These are phyloP conservation scores for Drosophila repleta DNA, from an alignment of 1,140 invertebrate species.

Conservation along the genomic window DNA sequence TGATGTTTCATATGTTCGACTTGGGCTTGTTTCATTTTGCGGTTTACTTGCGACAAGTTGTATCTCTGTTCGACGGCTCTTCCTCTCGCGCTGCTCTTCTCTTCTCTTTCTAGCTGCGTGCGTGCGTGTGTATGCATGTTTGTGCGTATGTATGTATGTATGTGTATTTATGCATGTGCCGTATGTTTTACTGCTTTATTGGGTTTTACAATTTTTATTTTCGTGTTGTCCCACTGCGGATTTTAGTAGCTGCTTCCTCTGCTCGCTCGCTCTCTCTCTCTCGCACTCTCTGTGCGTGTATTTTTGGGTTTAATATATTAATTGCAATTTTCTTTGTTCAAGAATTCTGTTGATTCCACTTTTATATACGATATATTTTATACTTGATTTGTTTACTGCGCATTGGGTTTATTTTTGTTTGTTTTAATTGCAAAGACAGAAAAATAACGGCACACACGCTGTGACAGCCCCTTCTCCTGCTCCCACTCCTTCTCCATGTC, in stretches of 20 bases:
- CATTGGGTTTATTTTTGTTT: constrained; percentile 58
- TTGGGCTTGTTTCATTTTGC: constrained; percentile 73
- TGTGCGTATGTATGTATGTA: constrained; percentile 15
- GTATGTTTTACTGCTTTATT: constrained; percentile 46
- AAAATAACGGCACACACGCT: constrained; percentile 14
- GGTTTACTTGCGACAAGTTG: constrained; percentile 70
- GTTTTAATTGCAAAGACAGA: constrained; percentile 68
- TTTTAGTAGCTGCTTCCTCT: constrained; percentile 48
- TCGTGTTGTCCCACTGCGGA: constrained; percentile 56
- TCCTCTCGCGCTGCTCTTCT: constrained; percentile 31
- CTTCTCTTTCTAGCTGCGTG: constrained; percentile 41
- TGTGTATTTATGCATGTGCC: constrained; percentile 2
- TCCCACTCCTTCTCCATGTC: neutral
- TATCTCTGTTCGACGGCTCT: constrained; percentile 36
- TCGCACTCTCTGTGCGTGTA: neutral
- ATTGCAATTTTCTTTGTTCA: constrained; percentile 46
- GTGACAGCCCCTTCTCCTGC: neutral
- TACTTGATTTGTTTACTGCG: constrained; percentile 76
- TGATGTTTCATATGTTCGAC: constrained; percentile 64
- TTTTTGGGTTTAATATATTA: constrained; percentile 28
- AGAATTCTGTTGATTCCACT: constrained; percentile 35
- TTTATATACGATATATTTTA: constrained; percentile 71
- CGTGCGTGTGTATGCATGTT: constrained; percentile 25
- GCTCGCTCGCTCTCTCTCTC: constrained; percentile 15
- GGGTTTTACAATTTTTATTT: constrained; percentile 69